phyloP scores from a whole-genome alignment of 2,888 invertebrate genomes.

The Lycaena phlaeas region DNA sequence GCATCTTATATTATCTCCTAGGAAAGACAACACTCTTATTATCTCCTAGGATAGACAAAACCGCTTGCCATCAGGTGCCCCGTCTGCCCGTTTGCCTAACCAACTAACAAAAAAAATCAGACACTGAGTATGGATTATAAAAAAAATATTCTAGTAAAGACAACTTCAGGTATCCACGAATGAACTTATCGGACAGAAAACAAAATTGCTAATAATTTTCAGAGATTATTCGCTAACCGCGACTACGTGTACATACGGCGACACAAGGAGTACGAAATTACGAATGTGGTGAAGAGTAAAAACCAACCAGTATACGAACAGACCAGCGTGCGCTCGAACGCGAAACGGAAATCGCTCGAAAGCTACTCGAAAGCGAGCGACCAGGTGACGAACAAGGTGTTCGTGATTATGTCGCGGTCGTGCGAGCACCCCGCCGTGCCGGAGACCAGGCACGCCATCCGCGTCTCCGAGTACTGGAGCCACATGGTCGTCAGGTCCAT shows the following conservation, averaged over 20 bases:
- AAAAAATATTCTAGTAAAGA: too few species aligned
- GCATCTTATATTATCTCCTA: too few species aligned
- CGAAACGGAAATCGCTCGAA: constrained; percentile 48
- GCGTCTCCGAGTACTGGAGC: constrained; percentile 89
- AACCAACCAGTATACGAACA: constrained; percentile 6
- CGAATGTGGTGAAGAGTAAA: neutral
- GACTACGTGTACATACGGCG: constrained; percentile 89
- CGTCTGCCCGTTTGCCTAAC: too few species aligned
- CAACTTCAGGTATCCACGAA: too few species aligned
- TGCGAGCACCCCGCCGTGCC: constrained; percentile 82
- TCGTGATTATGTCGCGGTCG: constrained; percentile 74
- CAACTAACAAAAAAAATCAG: too few species aligned
- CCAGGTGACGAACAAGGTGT: constrained; percentile 31
- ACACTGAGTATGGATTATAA: too few species aligned
- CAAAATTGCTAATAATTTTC: too few species aligned
- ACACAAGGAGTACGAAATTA: constrained; percentile 51
- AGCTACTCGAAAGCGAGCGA: too few species aligned
- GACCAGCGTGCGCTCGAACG: constrained; percentile 40
- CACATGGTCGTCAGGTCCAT: constrained; percentile 86
- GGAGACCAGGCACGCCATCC: constrained; percentile 75
- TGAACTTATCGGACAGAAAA: too few species aligned
- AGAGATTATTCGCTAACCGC: constrained; percentile 87
- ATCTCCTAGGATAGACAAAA: too few species aligned
- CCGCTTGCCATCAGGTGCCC: too few species aligned
- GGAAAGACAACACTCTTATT: too few species aligned